Conservation (phyloP, 2,797 vertebrate genomes). For the Anabas testudineus region DNA sequence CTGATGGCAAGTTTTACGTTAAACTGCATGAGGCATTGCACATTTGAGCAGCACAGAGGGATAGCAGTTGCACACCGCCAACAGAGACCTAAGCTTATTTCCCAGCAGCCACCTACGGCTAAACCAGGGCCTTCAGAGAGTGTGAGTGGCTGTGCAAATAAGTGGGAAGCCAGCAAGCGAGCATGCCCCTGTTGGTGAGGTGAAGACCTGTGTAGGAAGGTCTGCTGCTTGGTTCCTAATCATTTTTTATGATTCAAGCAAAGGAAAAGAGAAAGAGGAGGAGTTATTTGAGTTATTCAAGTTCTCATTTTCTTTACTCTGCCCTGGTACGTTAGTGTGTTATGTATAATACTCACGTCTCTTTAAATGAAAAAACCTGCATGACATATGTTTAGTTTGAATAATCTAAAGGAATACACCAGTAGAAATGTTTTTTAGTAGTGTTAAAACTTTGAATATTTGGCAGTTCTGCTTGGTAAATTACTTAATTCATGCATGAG, state of each 20-base stretch:
- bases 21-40: constrained; percentile 7
- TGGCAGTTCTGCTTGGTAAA: too few relatives aligned
- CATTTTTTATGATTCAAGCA: not conserved
- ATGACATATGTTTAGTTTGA: too few relatives aligned
- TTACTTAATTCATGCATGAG: too few relatives aligned
- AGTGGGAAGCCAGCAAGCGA: constrained; percentile 2
- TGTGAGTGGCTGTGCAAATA: not conserved
- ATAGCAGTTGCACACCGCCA: constrained; percentile 22
- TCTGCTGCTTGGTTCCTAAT: not conserved
- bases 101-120: constrained; percentile 6
- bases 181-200: not conserved
- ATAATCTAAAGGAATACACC: too few relatives aligned
- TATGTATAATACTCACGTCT: too few relatives aligned
- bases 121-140: not conserved
- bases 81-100: constrained; percentile 27
- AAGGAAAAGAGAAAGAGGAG: too few relatives aligned
- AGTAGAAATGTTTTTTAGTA: too few relatives aligned
- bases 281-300: too few relatives aligned
- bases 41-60: not conserved
- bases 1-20: constrained; percentile 30
- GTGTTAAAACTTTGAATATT: too few relatives aligned
- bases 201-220: not conserved
- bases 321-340: too few relatives aligned
- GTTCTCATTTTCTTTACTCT: too few relatives aligned
- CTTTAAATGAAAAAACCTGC: too few relatives aligned